Percentiles rank a stretch among this genome's conserved stretches.
Conservation (phyloP, 2,888 invertebrate species). For the Nymphalis c-album region DNA sequence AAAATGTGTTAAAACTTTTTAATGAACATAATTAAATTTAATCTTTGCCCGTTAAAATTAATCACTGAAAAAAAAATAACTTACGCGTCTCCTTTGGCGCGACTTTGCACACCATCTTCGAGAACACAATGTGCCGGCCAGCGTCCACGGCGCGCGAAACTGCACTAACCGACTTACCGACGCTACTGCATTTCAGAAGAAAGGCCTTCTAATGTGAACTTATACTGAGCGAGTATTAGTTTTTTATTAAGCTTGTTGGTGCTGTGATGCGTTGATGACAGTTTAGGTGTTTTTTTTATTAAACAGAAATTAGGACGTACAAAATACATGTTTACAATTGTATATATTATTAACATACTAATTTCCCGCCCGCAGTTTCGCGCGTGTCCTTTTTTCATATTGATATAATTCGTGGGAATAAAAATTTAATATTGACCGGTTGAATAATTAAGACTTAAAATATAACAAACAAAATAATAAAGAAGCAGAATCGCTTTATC, state of each 20-base stretch:
- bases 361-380: no score
- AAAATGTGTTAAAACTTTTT: background rate
- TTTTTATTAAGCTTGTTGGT: background rate
- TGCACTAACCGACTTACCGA: conserved; percentile 17
- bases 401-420: no score
- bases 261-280: background rate
- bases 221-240: background rate
- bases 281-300: background rate
- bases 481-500: no score
- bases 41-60: background rate
- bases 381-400: no score
- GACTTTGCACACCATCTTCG: conserved; percentile 34
- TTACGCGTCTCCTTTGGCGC: conserved; percentile 32
- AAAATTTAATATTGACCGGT: no score
- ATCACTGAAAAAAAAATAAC: conserved; percentile 11
- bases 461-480: no score
- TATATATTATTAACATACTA: no score
- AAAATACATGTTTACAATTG: background rate
- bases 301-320: background rate
- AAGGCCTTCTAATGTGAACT: conserved; percentile 17
- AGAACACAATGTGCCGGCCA: conserved; percentile 23
- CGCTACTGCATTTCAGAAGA: conserved; percentile 23
- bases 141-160: conserved; percentile 16
- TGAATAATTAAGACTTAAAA: no score
- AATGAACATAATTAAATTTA: background rate